These are phyloP conservation scores for Stigmatopora nigra DNA, from an alignment of 2,113 vertebrate species.

Conservation along the genomic window DNA sequence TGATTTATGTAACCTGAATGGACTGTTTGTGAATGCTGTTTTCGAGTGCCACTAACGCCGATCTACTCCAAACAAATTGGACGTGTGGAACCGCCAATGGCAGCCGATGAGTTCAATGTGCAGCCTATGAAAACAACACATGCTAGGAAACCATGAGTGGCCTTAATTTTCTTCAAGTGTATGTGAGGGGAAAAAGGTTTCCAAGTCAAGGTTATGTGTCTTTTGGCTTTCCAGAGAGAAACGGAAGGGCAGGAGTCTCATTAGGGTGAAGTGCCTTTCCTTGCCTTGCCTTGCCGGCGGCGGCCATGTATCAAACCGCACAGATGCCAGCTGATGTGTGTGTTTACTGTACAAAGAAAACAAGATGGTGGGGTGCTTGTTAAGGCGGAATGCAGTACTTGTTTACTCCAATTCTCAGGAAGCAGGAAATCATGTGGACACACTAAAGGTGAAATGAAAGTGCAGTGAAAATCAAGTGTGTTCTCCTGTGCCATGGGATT, in stretches of 20 bases:
- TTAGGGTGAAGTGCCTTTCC: constrained; percentile 59
- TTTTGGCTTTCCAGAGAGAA: constrained; percentile 39
- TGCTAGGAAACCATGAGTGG: background rate
- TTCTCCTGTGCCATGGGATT: background rate
- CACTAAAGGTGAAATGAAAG: background rate
- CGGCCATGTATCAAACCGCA: constrained; percentile 53
- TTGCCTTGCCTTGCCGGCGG: too few relatives aligned
- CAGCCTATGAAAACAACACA: too few relatives aligned
- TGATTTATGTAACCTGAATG: too few relatives aligned
- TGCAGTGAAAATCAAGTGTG: constrained; percentile 14
- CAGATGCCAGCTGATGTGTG: constrained; percentile 35
- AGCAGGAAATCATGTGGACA: constrained; percentile 21
- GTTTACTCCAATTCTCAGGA: constrained; percentile 26
- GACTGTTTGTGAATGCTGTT: too few relatives aligned
- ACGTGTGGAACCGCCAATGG: too few relatives aligned
- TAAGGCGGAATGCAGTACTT: constrained; percentile 23
- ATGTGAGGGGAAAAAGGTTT: constrained; percentile 32
- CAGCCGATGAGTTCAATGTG: too few relatives aligned
- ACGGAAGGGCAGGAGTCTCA: constrained; percentile 58
- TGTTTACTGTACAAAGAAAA: constrained; percentile 18
- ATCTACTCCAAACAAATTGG: too few relatives aligned
- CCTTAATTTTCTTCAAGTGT: background rate
- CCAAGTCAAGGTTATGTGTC: constrained; percentile 56
- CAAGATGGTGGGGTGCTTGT: constrained; percentile 23
- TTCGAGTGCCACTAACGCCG: too few relatives aligned